Evolutionary conservation across 2,113 vertebrate genomes (phyloP).

Genomic region (Petrocephalus microphthalmus): DNA sequence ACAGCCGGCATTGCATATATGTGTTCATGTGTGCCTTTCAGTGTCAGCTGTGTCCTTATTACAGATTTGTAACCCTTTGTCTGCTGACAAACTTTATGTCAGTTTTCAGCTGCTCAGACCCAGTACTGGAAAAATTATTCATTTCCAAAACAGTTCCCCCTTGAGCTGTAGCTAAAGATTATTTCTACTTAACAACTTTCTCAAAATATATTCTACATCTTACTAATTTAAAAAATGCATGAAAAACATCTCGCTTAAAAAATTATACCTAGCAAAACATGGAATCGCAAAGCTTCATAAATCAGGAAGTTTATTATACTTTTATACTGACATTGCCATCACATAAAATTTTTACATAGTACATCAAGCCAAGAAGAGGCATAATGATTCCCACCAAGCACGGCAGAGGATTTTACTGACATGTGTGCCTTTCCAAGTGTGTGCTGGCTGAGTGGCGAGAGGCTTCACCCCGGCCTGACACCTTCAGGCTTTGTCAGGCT

Average conservation of each 20-base stretch:
- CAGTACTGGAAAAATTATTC: neutral
- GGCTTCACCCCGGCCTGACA: neutral
- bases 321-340: neutral
- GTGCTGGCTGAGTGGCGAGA: neutral
- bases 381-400: neutral
- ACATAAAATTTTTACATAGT: neutral
- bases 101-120: neutral
- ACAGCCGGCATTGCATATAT: neutral
- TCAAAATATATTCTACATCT: neutral
- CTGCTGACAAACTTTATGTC: neutral
- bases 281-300: neutral
- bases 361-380: neutral
- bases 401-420: neutral
- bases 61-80: neutral
- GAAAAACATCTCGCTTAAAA: neutral
- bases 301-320: neutral
- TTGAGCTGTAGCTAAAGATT: neutral
- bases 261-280: neutral
- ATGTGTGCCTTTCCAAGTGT: neutral
- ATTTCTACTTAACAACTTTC: neutral
- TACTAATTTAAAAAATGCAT: neutral
- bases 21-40: neutral
- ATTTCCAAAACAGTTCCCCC: neutral
- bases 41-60: neutral
- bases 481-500: neutral